phyloP scores from a whole-genome alignment of 2,113 vertebrate genomes.

The Dolichallabes microphthalmus region DNA sequence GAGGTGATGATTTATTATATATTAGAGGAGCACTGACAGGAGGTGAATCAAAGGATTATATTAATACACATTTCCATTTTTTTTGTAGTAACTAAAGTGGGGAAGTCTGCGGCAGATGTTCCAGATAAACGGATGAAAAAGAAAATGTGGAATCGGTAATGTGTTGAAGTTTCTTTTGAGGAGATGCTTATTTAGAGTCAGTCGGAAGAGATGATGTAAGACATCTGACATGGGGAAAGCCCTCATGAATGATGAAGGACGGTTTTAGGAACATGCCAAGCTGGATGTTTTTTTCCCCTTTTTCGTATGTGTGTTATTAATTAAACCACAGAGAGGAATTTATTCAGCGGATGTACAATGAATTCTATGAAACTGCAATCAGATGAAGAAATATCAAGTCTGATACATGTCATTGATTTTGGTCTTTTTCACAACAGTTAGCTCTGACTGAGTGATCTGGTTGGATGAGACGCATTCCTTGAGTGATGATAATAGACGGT shows the following conservation, averaged over 20 bases:
- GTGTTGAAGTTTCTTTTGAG: not conserved
- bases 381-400: not conserved
- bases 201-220: not conserved
- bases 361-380: not conserved
- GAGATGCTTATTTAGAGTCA: not conserved
- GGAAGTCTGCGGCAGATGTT: not conserved
- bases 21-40: not conserved
- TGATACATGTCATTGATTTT: not conserved
- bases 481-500: too few species aligned
- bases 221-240: not conserved
- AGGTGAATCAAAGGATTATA: slow-evolving; percentile 2
- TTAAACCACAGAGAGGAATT: not conserved
- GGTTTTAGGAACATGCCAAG: not conserved
- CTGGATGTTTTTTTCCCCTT: not conserved
- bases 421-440: too few species aligned
- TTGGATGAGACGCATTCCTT: not conserved
- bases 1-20: not conserved
- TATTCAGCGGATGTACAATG: not conserved
- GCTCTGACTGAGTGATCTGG: too few species aligned
- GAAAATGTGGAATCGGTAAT: not conserved
- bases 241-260: not conserved
- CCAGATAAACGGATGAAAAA: not conserved
- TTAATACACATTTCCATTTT: not conserved
- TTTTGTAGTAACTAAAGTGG: not conserved
- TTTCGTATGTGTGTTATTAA: not conserved